Conservation (phyloP, 37 sponge, comb jelly and placozoan genomes). For the Ianthella basta region DNA sequence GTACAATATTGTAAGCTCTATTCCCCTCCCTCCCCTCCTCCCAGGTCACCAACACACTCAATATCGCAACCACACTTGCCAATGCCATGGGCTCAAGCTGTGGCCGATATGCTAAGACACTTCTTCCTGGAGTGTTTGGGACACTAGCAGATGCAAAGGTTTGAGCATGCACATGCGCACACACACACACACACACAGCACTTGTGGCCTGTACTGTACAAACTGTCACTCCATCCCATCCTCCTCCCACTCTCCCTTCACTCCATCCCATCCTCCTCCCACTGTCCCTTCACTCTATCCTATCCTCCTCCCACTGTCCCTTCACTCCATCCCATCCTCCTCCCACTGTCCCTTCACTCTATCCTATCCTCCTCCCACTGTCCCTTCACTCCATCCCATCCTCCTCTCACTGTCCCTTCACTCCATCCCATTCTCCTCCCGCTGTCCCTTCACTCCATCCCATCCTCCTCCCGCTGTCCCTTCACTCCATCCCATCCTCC, state of each 20-base stretch:
- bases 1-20: not conserved
- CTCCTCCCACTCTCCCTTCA: too few relatives aligned
- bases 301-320: not conserved
- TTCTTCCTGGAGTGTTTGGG: constrained; percentile 54
- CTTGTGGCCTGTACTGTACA: too few relatives aligned
- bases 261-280: not conserved
- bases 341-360: not conserved
- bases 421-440: not conserved
- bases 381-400: constrained; percentile 25
- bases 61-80: constrained; percentile 70
- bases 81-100: constrained; percentile 77
- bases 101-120: constrained; percentile 34
- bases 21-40: not conserved
- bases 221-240: too few relatives aligned
- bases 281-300: not conserved
- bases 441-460: not conserved
- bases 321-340: too few relatives aligned
- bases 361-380: too few relatives aligned
- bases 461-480: not conserved
- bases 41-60: constrained; percentile 70
- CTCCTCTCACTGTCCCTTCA: not conserved
- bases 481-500: too few relatives aligned
- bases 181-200: not conserved
- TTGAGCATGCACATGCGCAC: not conserved
- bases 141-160: constrained; percentile 78